Evolutionary conservation across 2,113 vertebrate genomes (phyloP).

Genomic region (Mastomys natalensis): DNA sequence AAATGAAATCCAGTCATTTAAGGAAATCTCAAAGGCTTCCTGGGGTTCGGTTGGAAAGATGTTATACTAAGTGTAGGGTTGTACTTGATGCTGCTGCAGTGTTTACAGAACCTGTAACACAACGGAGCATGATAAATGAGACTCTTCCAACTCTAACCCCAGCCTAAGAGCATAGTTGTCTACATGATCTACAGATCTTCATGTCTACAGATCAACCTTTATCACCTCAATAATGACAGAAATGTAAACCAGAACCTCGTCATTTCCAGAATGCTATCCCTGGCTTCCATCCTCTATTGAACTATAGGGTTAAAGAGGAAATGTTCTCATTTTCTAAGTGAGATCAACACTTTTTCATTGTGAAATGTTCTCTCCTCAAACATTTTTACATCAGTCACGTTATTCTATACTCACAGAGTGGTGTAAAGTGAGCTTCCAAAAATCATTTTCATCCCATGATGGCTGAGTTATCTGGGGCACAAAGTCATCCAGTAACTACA

Average conservation of each 20-base stretch:
- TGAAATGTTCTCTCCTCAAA: constrained; percentile 45
- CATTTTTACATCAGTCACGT: constrained; percentile 43
- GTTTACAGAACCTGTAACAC: constrained; percentile 76
- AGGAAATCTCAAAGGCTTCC: constrained; percentile 77
- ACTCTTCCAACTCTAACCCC: constrained; percentile 45
- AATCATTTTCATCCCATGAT: constrained; percentile 43
- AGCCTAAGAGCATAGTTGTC: constrained; percentile 54
- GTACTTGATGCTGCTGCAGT: constrained; percentile 56
- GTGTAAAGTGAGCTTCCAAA: constrained; percentile 16
- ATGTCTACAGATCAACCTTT: constrained; percentile 71
- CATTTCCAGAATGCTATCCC: constrained; percentile 59
- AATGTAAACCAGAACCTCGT: constrained; percentile 71
- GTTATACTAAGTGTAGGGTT: constrained; percentile 58
- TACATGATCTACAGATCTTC: not conserved
- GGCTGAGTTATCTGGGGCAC: constrained; percentile 24
- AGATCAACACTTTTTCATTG: constrained; percentile 19
- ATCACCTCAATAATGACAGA: constrained; percentile 60
- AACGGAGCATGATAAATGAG: constrained; percentile 76
- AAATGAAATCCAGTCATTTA: constrained; percentile 72
- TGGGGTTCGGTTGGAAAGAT: constrained; percentile 73
- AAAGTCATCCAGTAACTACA: not conserved
- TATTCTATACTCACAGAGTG: not conserved
- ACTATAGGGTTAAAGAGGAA: constrained; percentile 57
- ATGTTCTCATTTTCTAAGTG: constrained; percentile 39
- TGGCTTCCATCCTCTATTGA: constrained; percentile 65